Percentiles rank a stretch among this genome's conserved stretches.
Evolutionary conservation across 2,797 vertebrate genomes (phyloP).

Genomic region (Brachymystax lenok): DNA sequence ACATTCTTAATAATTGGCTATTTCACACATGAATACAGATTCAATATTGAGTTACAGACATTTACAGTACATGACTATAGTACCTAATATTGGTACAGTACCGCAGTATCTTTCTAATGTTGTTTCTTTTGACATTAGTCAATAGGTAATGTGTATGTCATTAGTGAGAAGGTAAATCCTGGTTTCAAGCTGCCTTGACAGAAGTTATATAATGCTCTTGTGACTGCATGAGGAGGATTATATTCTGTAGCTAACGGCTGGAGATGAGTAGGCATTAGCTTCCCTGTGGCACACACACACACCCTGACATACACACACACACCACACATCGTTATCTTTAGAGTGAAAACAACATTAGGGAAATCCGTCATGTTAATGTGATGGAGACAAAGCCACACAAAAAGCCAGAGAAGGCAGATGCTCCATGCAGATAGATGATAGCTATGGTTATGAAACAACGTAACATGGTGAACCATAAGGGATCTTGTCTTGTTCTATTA

Average conservation of each 20-base stretch:
- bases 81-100: background rate
- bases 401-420: background rate
- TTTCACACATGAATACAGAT: background rate
- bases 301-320: background rate
- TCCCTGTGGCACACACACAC: conserved; percentile 21
- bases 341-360: conserved; percentile 37
- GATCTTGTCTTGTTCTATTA: background rate
- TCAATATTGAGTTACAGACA: background rate
- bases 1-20: background rate
- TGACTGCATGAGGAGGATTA: conserved; percentile 36
- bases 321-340: conserved; percentile 33
- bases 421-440: background rate
- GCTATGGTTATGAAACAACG: background rate
- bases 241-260: conserved; percentile 23
- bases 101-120: background rate
- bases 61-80: background rate
- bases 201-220: conserved; percentile 16
- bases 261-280: conserved; percentile 44
- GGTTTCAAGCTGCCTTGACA: background rate
- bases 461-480: background rate
- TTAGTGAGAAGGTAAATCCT: background rate
- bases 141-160: background rate
- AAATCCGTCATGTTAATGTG: conserved; percentile 51
- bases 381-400: conserved; percentile 24
- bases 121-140: background rate